Percentiles rank a stretch among this genome's conserved stretches.
Evolutionary conservation across 2,797 vertebrate genomes (phyloP).

Genomic region (Enteromius anoplus): DNA sequence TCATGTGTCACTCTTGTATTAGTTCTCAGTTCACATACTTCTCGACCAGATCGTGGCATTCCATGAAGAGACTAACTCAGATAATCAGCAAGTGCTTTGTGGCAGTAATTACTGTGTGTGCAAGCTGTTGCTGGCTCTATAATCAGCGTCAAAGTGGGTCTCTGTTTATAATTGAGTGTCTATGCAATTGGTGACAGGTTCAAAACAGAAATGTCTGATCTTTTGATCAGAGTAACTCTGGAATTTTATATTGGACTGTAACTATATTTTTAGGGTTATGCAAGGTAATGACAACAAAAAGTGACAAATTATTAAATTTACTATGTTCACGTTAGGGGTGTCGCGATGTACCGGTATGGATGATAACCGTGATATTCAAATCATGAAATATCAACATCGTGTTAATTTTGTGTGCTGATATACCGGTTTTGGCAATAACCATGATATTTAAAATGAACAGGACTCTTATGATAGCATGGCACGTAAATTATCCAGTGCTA

Average conservation of each 20-base stretch:
- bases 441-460: background rate
- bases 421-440: background rate
- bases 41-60: background rate
- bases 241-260: conserved; percentile 13
- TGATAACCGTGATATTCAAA: background rate
- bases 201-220: conserved; percentile 5
- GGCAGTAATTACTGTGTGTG: background rate
- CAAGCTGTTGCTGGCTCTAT: conserved; percentile 1
- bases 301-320: background rate
- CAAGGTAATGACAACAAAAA: background rate
- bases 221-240: background rate
- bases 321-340: background rate
- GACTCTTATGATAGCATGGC: background rate
- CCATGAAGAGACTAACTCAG: conserved; percentile 27
- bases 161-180: background rate
- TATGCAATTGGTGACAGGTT: background rate
- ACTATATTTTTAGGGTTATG: background rate
- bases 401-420: background rate
- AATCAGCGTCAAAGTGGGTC: conserved; percentile 27
- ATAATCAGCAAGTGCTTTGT: conserved; percentile 31
- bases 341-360: background rate
- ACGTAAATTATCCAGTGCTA: background rate
- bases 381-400: too few species aligned
- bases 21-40: background rate
- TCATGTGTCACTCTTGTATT: conserved; percentile 24